phyloP scores from a whole-genome alignment of 2,888 invertebrate species.

The Octodonta nipae region DNA sequence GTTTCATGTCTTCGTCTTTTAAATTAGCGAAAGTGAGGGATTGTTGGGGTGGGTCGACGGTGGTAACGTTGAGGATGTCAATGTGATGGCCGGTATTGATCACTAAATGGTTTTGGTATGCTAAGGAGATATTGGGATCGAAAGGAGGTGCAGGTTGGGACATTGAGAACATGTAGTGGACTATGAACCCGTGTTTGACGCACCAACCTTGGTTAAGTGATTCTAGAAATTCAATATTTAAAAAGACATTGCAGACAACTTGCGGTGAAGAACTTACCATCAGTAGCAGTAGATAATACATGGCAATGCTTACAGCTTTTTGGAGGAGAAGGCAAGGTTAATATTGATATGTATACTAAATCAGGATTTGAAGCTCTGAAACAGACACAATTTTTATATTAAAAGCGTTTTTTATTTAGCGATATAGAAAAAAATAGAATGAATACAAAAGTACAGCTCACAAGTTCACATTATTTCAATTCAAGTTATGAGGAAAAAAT shows the following conservation, averaged over 20 bases:
- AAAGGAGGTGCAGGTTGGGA: slow-evolving; percentile 58
- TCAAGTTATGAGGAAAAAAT: too few relatives aligned
- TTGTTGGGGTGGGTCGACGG: slow-evolving; percentile 24
- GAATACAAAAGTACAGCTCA: too few relatives aligned
- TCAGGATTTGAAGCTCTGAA: slow-evolving; percentile 32
- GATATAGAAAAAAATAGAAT: too few relatives aligned
- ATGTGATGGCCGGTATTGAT: slow-evolving; percentile 36
- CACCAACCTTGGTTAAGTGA: slow-evolving; percentile 42
- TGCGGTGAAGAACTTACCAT: slow-evolving; percentile 23
- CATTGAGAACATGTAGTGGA: slow-evolving; percentile 83
- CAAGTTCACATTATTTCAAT: too few relatives aligned
- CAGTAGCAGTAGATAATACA: slow-evolving; percentile 17
- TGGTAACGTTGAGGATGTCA: slow-evolving; percentile 32
- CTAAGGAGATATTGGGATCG: slow-evolving; percentile 32
- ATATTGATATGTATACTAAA: slow-evolving; percentile 50
- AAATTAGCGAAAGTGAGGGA: slow-evolving; percentile 18
- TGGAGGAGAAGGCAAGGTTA: slow-evolving; percentile 51
- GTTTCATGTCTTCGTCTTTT: slow-evolving; percentile 24
- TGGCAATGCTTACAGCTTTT: slow-evolving; percentile 45
- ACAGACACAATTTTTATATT: slow-evolving; percentile 10
- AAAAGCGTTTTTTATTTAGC: too few relatives aligned
- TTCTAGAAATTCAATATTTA: slow-evolving; percentile 14
- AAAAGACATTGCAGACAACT: slow-evolving; percentile 3
- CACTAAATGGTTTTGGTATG: slow-evolving; percentile 34
- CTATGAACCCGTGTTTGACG: slow-evolving; percentile 76